Base-by-base conservation (phyloP, 1,140 invertebrate genomes). In the Drosophila simulans region DNA sequence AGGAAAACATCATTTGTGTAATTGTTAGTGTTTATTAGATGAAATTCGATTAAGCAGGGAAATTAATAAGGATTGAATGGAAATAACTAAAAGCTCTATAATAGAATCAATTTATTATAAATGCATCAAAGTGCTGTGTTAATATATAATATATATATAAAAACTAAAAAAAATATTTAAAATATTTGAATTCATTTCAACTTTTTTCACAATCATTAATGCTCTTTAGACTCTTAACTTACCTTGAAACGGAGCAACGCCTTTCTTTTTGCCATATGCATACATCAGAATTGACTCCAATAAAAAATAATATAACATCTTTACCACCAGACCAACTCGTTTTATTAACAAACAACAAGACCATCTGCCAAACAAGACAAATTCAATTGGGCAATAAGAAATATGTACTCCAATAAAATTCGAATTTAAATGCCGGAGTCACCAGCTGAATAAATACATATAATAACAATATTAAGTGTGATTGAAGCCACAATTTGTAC, bases 1-100 rank as follows among this genome's bases (percentile, higher is more conserved):
- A 42, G 65, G 15, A 13, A 37, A 17, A 31, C 34, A 12, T 62
- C 53, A 57, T 49, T 69, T 48, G 49, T 20, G 27, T 71, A 70
- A 71, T 70, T 70, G 65, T 57, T 71, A 70, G 57, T 70, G 52
- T 70, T 70, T 69, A 70, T 70, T 55, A 11, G 35, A n/a, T 15
- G 37, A 35, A n/a, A 45, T 1, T 37, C 37, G 27, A 62, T 37
- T 20, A 5, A 25, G 27, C 4, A 2, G 1, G 2, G 15, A 10
- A 5, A 45, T 20, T 7, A 22, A 37, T 0, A 51, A 11, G 46
- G 20, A 60, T 31, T 62, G 11, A 65, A 46, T n/a, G 3, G 12
- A n/a, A 46, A 1, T 25, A 22, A 13, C 4, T 39, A 39, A 4
- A 4, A 37, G 35, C 35, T 12, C 4, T 3, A 37, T 0, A 12